Conservation (phyloP, 1,140 invertebrate species). For the Drosophila baimaii region DNA sequence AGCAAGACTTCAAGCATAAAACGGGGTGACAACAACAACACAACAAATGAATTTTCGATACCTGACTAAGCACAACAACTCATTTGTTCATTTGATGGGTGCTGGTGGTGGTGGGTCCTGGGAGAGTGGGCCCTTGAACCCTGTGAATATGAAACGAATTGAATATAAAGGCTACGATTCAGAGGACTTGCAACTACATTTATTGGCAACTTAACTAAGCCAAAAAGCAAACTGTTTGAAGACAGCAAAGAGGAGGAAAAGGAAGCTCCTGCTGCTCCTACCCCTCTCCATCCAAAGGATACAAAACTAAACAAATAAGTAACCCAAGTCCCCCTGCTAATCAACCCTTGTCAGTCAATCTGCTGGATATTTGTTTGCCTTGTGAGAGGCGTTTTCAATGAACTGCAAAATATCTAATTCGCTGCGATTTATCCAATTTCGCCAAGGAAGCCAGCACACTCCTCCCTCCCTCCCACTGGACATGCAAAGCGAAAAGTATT, state of each 20-base stretch:
- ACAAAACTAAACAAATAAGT: slow-evolving; percentile 23
- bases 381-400: slow-evolving; percentile 42
- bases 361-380: slow-evolving; percentile 9
- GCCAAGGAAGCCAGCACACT: slow-evolving; percentile 2
- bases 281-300: slow-evolving; percentile 16
- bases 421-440: slow-evolving; percentile 34
- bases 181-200: slow-evolving; percentile 5
- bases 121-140: background rate
- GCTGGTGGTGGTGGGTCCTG: background rate
- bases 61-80: slow-evolving; percentile 70
- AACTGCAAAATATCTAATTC: slow-evolving; percentile 62
- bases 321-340: slow-evolving; percentile 31
- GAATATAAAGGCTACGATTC: background rate
- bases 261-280: too few relatives aligned
- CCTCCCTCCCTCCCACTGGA: background rate
- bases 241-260: too few relatives aligned
- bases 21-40: slow-evolving; percentile 32
- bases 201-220: slow-evolving; percentile 48
- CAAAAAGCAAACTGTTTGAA: slow-evolving; percentile 25
- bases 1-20: slow-evolving; percentile 55
- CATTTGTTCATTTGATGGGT: slow-evolving; percentile 58
- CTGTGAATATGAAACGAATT: slow-evolving; percentile 33
- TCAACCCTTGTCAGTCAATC: slow-evolving; percentile 68
- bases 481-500: slow-evolving; percentile 41
- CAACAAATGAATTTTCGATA: slow-evolving; percentile 67